phyloP scores from a whole-genome alignment of 2,888 invertebrate genomes.

The Ernsta delagoae region DNA sequence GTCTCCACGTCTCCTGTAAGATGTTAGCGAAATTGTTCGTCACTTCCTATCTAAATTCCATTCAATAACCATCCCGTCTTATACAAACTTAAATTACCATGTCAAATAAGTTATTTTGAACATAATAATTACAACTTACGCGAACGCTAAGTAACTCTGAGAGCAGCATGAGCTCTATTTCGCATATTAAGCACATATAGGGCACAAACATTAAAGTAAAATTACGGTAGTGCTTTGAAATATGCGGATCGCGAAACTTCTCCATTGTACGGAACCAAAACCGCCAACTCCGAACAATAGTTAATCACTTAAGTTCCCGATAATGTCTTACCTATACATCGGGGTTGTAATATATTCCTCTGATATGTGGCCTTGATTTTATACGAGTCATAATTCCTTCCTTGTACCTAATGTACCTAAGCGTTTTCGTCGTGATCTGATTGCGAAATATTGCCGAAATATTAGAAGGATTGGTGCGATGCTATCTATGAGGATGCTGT shows the following conservation, averaged over 20 bases:
- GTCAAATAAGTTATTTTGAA: slow-evolving; percentile 4
- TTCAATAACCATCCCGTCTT: too few species aligned
- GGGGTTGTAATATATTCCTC: slow-evolving; percentile 22
- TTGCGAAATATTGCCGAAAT: neutral
- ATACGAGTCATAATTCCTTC: slow-evolving; percentile 21
- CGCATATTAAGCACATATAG: slow-evolving; percentile 32
- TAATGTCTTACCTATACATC: slow-evolving; percentile 57
- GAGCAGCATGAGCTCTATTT: slow-evolving; percentile 21
- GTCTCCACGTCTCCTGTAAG: too few species aligned
- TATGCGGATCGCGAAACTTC: slow-evolving; percentile 65
- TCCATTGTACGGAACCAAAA: slow-evolving; percentile 55
- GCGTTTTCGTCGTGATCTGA: neutral
- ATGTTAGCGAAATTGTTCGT: too few species aligned
- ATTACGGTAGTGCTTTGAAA: slow-evolving; percentile 64
- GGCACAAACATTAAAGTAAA: slow-evolving; percentile 49
- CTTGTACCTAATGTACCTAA: slow-evolving; percentile 4
- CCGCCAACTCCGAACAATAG: slow-evolving; percentile 57
- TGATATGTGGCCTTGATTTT: slow-evolving; percentile 26
- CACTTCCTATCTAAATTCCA: too few species aligned
- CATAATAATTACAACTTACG: neutral
- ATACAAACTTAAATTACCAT: neutral
- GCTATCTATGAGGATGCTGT: neutral
- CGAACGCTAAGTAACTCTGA: slow-evolving; percentile 4
- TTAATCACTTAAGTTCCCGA: slow-evolving; percentile 76
- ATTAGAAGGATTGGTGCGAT: neutral